phyloP scores from a whole-genome alignment of 2,888 invertebrate species.

The Drosophila greeni region DNA sequence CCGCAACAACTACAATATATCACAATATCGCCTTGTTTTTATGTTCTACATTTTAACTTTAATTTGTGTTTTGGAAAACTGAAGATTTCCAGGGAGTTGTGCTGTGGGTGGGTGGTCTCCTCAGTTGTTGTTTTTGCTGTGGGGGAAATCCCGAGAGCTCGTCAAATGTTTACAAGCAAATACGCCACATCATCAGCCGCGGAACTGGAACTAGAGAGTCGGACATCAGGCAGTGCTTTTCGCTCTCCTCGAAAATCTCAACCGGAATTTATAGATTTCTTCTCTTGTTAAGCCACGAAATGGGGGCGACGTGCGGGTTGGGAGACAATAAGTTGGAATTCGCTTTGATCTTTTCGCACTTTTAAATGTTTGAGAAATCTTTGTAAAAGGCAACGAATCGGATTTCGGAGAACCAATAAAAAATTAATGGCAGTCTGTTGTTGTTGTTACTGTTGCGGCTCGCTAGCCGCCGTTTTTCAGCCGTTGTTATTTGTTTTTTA shows the following conservation, averaged over 20 bases:
- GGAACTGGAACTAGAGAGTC: conserved; percentile 24
- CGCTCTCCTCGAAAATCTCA: conserved; percentile 25
- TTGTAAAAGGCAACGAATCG: conserved; percentile 71
- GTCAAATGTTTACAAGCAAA: conserved; percentile 74
- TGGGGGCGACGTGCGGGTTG: conserved; percentile 6
- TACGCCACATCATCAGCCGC: conserved; percentile 63
- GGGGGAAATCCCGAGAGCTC: conserved; percentile 37
- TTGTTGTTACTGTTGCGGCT: conserved; percentile 39
- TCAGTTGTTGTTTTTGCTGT: not conserved
- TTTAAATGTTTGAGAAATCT: conserved; percentile 73
- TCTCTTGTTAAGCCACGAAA: conserved; percentile 55
- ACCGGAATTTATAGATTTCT: conserved; percentile 40
- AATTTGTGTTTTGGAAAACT: conserved; percentile 4
- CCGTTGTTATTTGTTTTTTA: conserved; percentile 68
- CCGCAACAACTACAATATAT: not conserved
- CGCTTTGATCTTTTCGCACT: conserved; percentile 73
- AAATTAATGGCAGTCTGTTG: conserved; percentile 66
- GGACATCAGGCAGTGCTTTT: conserved; percentile 2
- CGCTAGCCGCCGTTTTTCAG: conserved; percentile 19
- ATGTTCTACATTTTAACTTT: conserved; percentile 5
- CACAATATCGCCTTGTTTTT: not conserved
- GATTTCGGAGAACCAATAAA: conserved; percentile 73
- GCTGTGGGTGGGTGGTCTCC: conserved; percentile 1
- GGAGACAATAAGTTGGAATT: conserved; percentile 74
- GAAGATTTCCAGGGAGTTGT: conserved; percentile 3